Conservation (phyloP, 2,888 invertebrate genomes). For the Mycalesis mineus region DNA sequence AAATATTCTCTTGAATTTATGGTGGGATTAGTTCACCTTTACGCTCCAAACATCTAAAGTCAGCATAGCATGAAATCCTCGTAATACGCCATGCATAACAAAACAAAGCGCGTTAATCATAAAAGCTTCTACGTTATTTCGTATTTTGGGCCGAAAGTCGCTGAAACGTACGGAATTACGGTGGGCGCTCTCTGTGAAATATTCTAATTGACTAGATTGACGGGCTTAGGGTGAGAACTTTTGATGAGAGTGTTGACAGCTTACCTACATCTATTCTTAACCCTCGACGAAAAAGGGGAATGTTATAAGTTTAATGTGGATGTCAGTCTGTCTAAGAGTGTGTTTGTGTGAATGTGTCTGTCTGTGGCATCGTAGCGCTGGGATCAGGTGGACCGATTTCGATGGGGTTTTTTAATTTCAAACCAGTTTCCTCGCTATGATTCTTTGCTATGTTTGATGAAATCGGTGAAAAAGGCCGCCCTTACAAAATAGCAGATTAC, state of each 20-base stretch:
- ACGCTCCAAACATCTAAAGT: slow-evolving; percentile 5
- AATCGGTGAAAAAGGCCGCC: too few relatives aligned
- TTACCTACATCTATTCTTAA: background rate
- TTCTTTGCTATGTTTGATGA: too few relatives aligned
- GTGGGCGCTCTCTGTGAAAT: background rate
- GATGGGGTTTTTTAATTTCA: too few relatives aligned
- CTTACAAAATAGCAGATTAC: too few relatives aligned
- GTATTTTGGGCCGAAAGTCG: slow-evolving; percentile 6
- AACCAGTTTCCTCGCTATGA: too few relatives aligned
- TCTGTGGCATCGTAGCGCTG: too few relatives aligned
- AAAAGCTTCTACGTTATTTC: slow-evolving; percentile 24
- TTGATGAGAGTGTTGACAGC: background rate
- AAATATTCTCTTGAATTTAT: background rate
- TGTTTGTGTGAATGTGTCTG: too few relatives aligned
- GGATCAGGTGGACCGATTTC: too few relatives aligned
- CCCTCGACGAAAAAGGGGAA: too few relatives aligned
- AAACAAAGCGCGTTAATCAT: slow-evolving; percentile 25
- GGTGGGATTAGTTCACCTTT: background rate
- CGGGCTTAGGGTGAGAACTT: background rate
- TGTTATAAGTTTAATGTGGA: too few relatives aligned
- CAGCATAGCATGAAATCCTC: slow-evolving; percentile 18
- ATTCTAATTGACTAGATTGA: background rate
- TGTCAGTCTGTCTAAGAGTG: too few relatives aligned
- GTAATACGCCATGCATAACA: slow-evolving; percentile 23
- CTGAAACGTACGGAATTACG: slow-evolving; percentile 14